Percentiles rank a stretch among this genome's conserved stretches.
Conservation (phyloP, 2,888 invertebrate genomes). For the Melanotus villosus region DNA sequence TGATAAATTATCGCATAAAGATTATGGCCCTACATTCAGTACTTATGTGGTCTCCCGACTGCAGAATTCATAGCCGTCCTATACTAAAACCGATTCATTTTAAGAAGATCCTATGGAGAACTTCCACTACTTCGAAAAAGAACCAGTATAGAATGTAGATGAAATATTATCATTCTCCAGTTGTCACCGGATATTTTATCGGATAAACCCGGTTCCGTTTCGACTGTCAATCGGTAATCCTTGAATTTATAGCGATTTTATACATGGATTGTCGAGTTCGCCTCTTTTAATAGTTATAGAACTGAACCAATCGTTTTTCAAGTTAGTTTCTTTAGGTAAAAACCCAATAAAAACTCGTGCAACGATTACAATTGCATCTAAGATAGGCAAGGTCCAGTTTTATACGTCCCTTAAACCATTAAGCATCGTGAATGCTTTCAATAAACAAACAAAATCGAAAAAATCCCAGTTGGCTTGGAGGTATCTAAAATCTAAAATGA, state of each 20-base stretch:
- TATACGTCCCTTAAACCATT: too few species aligned
- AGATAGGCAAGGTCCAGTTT: too few species aligned
- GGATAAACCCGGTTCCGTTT: conserved; percentile 63
- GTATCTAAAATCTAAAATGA: too few species aligned
- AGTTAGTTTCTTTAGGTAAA: too few species aligned
- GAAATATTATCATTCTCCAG: conserved; percentile 62
- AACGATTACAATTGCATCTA: too few species aligned
- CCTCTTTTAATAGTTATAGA: conserved; percentile 26
- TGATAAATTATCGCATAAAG: conserved; percentile 58
- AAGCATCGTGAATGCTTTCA: too few species aligned
- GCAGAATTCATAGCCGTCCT: conserved; percentile 31
- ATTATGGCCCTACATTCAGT: conserved; percentile 51
- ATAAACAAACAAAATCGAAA: too few species aligned
- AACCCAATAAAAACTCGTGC: too few species aligned
- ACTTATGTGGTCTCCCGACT: conserved; percentile 28
- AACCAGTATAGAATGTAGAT: conserved; percentile 52
- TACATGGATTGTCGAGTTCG: conserved; percentile 52
- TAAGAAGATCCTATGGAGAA: conserved; percentile 32
- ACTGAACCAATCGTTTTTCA: conserved; percentile 10
- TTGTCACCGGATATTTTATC: conserved; percentile 65
- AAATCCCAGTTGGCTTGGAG: too few species aligned
- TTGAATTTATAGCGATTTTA: conserved; percentile 64
- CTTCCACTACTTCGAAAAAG: conserved; percentile 30
- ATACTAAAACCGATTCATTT: conserved; percentile 15
- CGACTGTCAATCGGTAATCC: conserved; percentile 66